Base-by-base conservation (phyloP, 2,113 vertebrate species). In the Malurus elegans region DNA sequence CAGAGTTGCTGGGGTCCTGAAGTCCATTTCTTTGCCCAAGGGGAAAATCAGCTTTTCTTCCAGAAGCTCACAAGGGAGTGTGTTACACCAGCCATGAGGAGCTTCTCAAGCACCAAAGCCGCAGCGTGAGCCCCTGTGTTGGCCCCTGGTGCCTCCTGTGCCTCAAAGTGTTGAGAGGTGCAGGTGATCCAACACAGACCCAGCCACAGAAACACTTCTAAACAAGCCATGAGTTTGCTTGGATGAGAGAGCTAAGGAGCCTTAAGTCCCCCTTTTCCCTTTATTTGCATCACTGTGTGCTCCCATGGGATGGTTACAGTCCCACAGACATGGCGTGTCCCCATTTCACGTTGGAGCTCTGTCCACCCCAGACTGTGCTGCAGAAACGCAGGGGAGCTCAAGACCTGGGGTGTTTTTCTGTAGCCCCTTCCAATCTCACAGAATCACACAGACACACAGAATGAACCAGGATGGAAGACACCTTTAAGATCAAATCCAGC, bases 351-450 rank as follows among this genome's bases (percentile, higher is more conserved):
- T 0, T 36, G 48, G 44, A 44, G 64, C 31, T 69, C 12, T 23
- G 42, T 45, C 70, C 34, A 47, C 32, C 12, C 34, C 76, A 81
- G 23, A 12, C 38, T 44, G 42, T 88, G 40, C 42, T 82, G 48
- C 44, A 73, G 50, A 19, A 82, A 65, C 10, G 9, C 17, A 42
- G 18, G 2, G 2, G 5, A 42, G 3, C 3, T 50, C 80, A 86
- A 71, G 38, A 54, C 18, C 8, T 58, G 25, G 0, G 0, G 4
- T 17, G 13, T 2, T 50, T 56, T 87, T 54, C 40, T n/a, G 3
- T 26, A 42, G 7, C 53, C 10, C 21, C 9, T 93, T 70, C 25
- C 8, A 1, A 2, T 8, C 29, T 88, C 38, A 38, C 38, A 38
- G 38, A 38, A 38, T 38, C 38, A 38, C 38, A 38, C 38, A 38